Conservation (phyloP, 2,113 vertebrate genomes). For the Chrysemys picta region DNA sequence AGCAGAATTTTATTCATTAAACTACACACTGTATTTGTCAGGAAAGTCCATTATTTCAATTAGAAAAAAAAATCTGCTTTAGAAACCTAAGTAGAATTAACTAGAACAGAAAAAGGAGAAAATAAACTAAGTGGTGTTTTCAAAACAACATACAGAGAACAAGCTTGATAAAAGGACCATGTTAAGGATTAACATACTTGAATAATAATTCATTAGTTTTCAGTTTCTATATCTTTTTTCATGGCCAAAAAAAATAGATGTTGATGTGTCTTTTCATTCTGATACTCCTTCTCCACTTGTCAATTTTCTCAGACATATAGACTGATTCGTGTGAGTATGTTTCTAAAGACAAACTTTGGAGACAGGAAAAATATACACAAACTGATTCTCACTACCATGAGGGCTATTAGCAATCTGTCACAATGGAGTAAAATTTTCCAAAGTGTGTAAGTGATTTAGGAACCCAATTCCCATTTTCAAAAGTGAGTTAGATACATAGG, state of each 20-base stretch:
- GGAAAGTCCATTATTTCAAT: conserved; percentile 38
- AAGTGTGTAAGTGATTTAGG: background rate
- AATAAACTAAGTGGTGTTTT: conserved; percentile 41
- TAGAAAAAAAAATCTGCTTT: conserved; percentile 42
- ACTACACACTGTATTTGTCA: conserved; percentile 38
- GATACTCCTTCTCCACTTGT: background rate
- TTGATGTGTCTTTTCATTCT: background rate
- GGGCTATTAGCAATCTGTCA: background rate
- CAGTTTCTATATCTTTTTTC: background rate
- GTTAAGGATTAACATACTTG: background rate
- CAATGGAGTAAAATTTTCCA: background rate
- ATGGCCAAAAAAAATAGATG: background rate
- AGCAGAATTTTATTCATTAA: conserved; percentile 62
- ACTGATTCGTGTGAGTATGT: background rate
- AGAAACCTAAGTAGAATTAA: conserved; percentile 25
- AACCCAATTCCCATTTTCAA: background rate
- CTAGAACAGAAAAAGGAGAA: conserved; percentile 30
- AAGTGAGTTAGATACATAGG: background rate
- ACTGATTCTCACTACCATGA: background rate
- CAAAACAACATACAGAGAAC: background rate
- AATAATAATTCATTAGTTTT: background rate
- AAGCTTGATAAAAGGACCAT: background rate
- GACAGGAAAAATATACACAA: background rate
- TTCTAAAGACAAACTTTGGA: background rate
- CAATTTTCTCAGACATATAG: background rate